Percentiles rank a stretch among this genome's conserved stretches.
These are phyloP conservation scores for Nibea coibor DNA, from an alignment of 2,113 vertebrate species.

Conservation along the genomic window DNA sequence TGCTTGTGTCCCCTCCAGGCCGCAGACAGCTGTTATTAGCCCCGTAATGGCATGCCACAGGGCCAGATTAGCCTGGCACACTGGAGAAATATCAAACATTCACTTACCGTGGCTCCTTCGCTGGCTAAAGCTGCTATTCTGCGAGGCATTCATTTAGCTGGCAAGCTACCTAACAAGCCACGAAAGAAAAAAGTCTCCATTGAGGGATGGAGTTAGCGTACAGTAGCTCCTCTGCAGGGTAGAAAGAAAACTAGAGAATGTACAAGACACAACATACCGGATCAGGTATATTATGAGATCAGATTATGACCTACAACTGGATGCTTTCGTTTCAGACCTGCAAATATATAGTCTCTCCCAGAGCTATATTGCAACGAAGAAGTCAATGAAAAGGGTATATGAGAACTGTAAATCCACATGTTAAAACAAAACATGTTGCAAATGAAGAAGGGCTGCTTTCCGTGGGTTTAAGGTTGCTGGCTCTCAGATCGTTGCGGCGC, in stretches of 20 bases:
- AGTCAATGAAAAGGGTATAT: neutral
- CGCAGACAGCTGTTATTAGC: slow-evolving; percentile 88
- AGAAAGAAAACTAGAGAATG: slow-evolving; percentile 4
- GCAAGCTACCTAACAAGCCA: slow-evolving; percentile 67
- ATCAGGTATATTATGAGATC: neutral
- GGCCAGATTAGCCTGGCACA: slow-evolving; percentile 83
- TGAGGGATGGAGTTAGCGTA: slow-evolving; percentile 44
- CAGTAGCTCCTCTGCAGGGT: slow-evolving; percentile 44
- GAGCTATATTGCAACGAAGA: neutral
- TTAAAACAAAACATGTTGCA: neutral
- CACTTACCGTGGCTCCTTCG: slow-evolving; percentile 72
- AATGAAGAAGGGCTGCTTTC: neutral
- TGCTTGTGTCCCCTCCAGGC: slow-evolving; percentile 76
- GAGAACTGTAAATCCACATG: neutral
- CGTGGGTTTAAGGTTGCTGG: neutral
- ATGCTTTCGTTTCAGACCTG: neutral
- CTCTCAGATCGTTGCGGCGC: neutral
- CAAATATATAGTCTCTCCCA: neutral
- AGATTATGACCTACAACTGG: neutral
- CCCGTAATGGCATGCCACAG: slow-evolving; percentile 85
- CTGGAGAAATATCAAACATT: slow-evolving; percentile 82
- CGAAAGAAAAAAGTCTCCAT: slow-evolving; percentile 48
- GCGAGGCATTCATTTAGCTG: slow-evolving; percentile 69
- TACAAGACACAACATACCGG: neutral
- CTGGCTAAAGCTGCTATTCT: slow-evolving; percentile 62